Base-by-base conservation (phyloP, 2,888 invertebrate species). In the Drosophila monieri region DNA sequence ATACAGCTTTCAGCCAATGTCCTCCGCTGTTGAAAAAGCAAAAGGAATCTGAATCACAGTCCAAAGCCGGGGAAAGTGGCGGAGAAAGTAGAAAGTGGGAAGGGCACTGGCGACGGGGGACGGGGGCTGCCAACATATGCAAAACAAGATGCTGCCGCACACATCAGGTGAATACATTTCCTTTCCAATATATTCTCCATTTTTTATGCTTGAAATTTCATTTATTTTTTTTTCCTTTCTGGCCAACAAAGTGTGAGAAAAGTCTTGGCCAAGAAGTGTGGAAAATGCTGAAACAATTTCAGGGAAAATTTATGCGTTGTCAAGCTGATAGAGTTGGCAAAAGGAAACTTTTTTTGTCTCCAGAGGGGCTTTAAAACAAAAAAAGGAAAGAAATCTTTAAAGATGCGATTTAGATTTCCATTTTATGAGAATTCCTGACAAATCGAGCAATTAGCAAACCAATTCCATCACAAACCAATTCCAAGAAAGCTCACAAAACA, bases 71-170 rank as follows among this genome's bases (percentile, higher is more conserved):
- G 8, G 58, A 30, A 47, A 41, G 8, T 37, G n/a, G 35, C 23
- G 46, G 9, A 8, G 41, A 35, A 23, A 35, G 32, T n/a, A 27
- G 27, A 9, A 9, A 27, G 27, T 6, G n/a, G 14, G 2, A n/a
- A n/a, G n/a, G n/a, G n/a, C n/a, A n/a, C n/a, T n/a, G n/a, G n/a
- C n/a, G 6, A 3, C 1, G 3, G 6, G 1, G 21, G 25, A 9
- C 0, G 8, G 21, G 27, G 23, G 8, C 9, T 9, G 27, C 27
- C 46, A 55, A 46, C 67, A 67, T 67, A 67, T 67, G 67, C 68
- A 67, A 67, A 67, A 67, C 46, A 67, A 48, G 56, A 57, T 27
- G 18, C 56, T 39, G 49, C 27, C 49, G 18, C 39, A 49, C 56
- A 57, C 49, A 41, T 49, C 56, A 49, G 49, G 56, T 49, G 56